phyloP scores from a whole-genome alignment of 1,140 invertebrate genomes.

The Drosophila subobscura region DNA sequence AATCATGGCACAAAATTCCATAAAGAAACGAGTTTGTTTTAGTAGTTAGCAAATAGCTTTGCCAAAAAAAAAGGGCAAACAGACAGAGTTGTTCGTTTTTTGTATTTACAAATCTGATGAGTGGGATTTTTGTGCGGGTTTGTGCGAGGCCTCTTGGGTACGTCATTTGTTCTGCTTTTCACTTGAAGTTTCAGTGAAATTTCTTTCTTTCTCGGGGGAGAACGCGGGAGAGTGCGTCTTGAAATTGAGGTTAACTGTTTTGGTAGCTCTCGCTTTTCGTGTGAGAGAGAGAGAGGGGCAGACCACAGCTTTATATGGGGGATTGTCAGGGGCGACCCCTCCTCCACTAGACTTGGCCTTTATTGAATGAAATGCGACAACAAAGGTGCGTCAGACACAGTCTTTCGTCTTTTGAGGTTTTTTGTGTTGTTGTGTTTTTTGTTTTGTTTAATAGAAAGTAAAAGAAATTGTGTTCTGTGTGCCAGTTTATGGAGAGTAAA shows the following conservation, averaged over 20 bases:
- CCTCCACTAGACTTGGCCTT: conserved; percentile 61
- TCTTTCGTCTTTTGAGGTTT: conserved; percentile 47
- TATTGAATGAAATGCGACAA: conserved; percentile 81
- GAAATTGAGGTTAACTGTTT: conserved; percentile 79
- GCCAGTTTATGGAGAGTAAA: conserved; percentile 57
- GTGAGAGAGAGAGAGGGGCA: conserved; percentile 6
- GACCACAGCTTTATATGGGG: neutral
- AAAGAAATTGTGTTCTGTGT: conserved; percentile 78
- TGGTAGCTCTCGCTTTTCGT: conserved; percentile 74
- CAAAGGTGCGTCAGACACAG: conserved; percentile 66
- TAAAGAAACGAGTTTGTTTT: conserved; percentile 63
- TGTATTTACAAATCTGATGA: conserved; percentile 47
- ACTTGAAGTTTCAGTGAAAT: conserved; percentile 75
- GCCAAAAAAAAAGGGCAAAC: conserved; percentile 45
- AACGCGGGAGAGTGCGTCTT: conserved; percentile 68
- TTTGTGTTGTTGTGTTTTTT: conserved; percentile 13
- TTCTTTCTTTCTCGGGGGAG: conserved; percentile 70
- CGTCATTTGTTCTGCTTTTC: conserved; percentile 80
- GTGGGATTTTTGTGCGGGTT: conserved; percentile 14
- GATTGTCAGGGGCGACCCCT: conserved; percentile 11
- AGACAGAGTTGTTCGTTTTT: conserved; percentile 8
- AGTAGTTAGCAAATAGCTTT: conserved; percentile 47
- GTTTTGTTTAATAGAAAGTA: conserved; percentile 79
- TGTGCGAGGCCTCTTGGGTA: conserved; percentile 1
- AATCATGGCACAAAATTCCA: conserved; percentile 51